These are phyloP conservation scores for Thera obeliscata DNA, from an alignment of 2,888 invertebrate species.

Conservation along the genomic window DNA sequence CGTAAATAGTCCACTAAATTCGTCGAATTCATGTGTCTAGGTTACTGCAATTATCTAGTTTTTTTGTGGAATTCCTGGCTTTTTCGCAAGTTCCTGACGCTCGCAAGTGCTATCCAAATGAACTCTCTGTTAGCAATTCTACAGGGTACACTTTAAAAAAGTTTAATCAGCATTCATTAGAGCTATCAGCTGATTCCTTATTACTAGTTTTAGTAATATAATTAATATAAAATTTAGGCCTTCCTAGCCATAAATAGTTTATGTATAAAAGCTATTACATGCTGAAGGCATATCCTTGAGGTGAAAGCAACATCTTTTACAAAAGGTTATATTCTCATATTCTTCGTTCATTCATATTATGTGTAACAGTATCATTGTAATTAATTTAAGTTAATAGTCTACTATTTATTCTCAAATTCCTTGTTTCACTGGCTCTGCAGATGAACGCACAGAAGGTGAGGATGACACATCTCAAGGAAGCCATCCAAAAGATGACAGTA, in stretches of 20 bases:
- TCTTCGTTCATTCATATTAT: not conserved
- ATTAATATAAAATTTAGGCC: constrained; percentile 4
- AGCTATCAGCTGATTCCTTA: constrained; percentile 36
- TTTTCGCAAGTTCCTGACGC: constrained; percentile 63
- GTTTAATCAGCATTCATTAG: constrained; percentile 21
- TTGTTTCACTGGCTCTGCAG: constrained; percentile 56
- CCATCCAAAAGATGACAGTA: constrained; percentile 77
- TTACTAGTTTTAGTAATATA: constrained; percentile 5
- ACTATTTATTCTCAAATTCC: constrained; percentile 41
- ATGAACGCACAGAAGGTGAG: constrained; percentile 80
- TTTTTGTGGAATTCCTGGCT: constrained; percentile 64
- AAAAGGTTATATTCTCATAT: not conserved
- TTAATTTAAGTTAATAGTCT: not conserved
- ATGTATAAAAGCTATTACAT: constrained; percentile 12
- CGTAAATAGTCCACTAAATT: constrained; percentile 30
- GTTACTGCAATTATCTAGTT: constrained; percentile 69
- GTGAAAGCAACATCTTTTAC: not conserved
- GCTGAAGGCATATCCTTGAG: constrained; percentile 5
- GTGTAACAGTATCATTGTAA: not conserved
- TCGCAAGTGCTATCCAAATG: constrained; percentile 42
- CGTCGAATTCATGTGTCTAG: constrained; percentile 54
- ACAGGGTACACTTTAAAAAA: constrained; percentile 20
- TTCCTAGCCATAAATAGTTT: constrained; percentile 7
- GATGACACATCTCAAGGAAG: constrained; percentile 81
- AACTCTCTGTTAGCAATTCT: constrained; percentile 45